Conservation (phyloP, 2,797 vertebrate genomes). For the Microctenopoma lineatum region DNA sequence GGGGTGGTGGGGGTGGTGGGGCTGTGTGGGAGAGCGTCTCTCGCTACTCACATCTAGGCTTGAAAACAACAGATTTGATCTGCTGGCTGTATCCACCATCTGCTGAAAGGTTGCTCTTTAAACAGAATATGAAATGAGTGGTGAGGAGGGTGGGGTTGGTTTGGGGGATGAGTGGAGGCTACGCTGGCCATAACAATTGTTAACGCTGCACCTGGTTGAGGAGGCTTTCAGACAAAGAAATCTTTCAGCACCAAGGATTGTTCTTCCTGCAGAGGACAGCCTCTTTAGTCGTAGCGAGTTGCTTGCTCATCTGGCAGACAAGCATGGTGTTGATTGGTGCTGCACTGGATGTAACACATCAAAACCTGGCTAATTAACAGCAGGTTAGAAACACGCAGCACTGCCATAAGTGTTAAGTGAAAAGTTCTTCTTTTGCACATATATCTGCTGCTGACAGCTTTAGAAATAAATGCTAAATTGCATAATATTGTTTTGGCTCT, state of each 20-base stretch:
- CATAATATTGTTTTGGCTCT: background rate
- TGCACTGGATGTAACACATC: conserved; percentile 22
- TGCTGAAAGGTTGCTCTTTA: conserved; percentile 33
- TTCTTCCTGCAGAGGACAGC: background rate
- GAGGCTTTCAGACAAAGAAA: conserved; percentile 22
- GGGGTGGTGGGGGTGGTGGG: background rate
- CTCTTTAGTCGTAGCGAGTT: background rate
- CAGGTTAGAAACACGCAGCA: conserved; percentile 15
- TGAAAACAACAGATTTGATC: conserved; percentile 35
- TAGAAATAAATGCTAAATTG: background rate
- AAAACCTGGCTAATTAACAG: conserved; percentile 46
- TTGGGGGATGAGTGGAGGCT: background rate
- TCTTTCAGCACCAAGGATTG: conserved; percentile 17
- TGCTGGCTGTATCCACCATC: conserved; percentile 9
- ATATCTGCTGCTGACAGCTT: background rate
- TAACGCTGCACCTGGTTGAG: conserved; percentile 18
- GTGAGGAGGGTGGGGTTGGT: background rate
- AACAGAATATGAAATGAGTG: conserved; percentile 39
- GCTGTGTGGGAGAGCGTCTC: conserved; percentile 41
- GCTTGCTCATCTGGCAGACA: conserved; percentile 14
- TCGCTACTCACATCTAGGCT: conserved; percentile 19
- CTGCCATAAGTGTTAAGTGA: background rate
- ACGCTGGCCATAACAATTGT: background rate
- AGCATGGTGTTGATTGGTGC: conserved; percentile 58
- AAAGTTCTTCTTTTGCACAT: background rate